These are phyloP conservation scores for Pollenia angustigena DNA, from an alignment of 2,888 invertebrate species.

Conservation along the genomic window DNA sequence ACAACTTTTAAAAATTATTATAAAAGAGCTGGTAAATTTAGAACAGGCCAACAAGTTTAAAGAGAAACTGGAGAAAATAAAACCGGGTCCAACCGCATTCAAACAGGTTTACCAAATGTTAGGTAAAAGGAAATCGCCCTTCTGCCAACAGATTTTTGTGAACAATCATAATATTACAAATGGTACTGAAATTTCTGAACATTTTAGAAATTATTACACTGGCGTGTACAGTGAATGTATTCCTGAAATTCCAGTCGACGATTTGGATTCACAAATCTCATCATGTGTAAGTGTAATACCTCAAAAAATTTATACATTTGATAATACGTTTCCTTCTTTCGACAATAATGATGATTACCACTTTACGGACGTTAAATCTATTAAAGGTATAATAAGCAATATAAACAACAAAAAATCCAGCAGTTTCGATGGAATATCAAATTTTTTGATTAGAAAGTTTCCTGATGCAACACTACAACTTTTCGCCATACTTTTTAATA, in stretches of 20 bases:
- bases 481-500: background rate
- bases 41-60: background rate
- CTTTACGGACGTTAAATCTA: background rate
- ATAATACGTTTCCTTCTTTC: background rate
- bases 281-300: background rate
- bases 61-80: background rate
- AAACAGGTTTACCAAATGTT: background rate
- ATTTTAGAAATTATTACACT: background rate
- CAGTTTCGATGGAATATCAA: background rate
- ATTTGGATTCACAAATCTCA: background rate
- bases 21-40: background rate
- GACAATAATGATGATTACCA: background rate
- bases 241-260: background rate
- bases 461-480: background rate
- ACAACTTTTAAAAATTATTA: constrained; percentile 9
- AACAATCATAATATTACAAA: background rate
- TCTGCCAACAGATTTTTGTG: background rate
- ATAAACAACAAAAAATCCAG: constrained; percentile 24
- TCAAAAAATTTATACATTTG: background rate
- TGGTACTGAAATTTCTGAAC: background rate
- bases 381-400: background rate
- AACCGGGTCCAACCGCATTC: constrained; percentile 13
- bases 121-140: background rate
- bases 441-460: background rate
- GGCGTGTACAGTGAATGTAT: no score